phyloP scores from a whole-genome alignment of 2,888 invertebrate genomes.

The Empis stercorea region DNA sequence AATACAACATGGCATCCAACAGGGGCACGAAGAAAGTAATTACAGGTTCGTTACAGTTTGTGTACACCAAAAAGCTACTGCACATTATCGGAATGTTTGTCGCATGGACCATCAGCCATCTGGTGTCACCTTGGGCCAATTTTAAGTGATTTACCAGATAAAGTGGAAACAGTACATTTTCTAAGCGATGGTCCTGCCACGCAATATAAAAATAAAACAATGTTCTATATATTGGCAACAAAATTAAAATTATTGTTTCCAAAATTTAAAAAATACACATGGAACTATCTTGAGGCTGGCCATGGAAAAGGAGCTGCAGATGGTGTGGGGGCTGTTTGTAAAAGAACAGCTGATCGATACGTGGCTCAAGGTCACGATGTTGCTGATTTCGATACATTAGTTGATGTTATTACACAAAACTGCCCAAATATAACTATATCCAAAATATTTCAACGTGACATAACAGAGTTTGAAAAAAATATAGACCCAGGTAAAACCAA shows the following conservation, averaged over 20 bases:
- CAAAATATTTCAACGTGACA: background rate
- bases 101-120: background rate
- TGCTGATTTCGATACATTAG: slow-evolving; percentile 16
- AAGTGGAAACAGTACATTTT: background rate
- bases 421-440: slow-evolving; percentile 12
- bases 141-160: background rate
- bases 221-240: slow-evolving; percentile 22
- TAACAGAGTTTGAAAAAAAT: background rate
- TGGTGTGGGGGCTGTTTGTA: slow-evolving; percentile 24
- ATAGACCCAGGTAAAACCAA: background rate
- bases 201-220: slow-evolving; percentile 17
- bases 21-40: too few species aligned
- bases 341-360: slow-evolving; percentile 23
- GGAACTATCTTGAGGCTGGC: slow-evolving; percentile 25
- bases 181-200: background rate
- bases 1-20: too few species aligned
- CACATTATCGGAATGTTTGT: background rate
- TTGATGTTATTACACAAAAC: slow-evolving; percentile 12
- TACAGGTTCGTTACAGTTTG: too few species aligned
- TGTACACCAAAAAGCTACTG: background rate
- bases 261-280: slow-evolving; percentile 16
- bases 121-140: background rate
- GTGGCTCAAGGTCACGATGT: slow-evolving; percentile 22
- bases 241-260: slow-evolving; percentile 18
- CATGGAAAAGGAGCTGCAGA: too few species aligned